Evolutionary conservation across 2,888 invertebrate species (phyloP).

Genomic region (Erebia ligea): DNA sequence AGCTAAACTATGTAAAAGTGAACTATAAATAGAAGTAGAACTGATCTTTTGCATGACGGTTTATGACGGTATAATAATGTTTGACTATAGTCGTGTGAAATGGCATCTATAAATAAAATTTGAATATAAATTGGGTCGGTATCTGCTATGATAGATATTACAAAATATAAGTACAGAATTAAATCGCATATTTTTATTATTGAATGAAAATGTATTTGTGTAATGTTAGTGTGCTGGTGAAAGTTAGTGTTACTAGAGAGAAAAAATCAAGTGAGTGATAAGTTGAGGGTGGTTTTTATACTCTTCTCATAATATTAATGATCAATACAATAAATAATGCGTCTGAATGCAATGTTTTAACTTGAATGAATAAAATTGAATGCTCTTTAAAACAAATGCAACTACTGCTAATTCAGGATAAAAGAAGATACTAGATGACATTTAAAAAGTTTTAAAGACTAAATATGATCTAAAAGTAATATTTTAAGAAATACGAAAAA

Average conservation of each 20-base stretch:
- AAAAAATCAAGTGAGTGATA: slow-evolving; percentile 31
- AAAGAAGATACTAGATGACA: neutral
- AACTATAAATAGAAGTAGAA: neutral
- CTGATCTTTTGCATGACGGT: neutral
- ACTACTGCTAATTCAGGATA: neutral
- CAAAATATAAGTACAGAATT: slow-evolving; percentile 2
- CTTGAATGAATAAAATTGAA: slow-evolving; percentile 11
- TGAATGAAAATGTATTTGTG: slow-evolving; percentile 15
- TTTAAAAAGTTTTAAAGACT: neutral
- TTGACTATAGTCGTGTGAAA: slow-evolving; percentile 11
- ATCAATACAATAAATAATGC: neutral
- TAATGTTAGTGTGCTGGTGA: slow-evolving; percentile 28
- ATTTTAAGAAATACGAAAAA: slow-evolving; percentile 26
- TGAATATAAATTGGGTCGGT: neutral
- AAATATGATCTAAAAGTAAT: slow-evolving; percentile 20
- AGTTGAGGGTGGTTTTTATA: slow-evolving; percentile 12
- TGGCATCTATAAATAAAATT: slow-evolving; percentile 17
- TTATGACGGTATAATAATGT: neutral
- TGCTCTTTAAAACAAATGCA: neutral
- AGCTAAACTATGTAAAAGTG: too few relatives aligned
- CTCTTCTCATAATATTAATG: neutral
- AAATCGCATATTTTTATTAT: neutral
- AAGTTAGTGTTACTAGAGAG: slow-evolving; percentile 35
- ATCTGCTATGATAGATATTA: neutral
- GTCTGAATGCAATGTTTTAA: neutral